phyloP scores from a whole-genome alignment of 2,113 vertebrate genomes.

The Zapornia atra region DNA sequence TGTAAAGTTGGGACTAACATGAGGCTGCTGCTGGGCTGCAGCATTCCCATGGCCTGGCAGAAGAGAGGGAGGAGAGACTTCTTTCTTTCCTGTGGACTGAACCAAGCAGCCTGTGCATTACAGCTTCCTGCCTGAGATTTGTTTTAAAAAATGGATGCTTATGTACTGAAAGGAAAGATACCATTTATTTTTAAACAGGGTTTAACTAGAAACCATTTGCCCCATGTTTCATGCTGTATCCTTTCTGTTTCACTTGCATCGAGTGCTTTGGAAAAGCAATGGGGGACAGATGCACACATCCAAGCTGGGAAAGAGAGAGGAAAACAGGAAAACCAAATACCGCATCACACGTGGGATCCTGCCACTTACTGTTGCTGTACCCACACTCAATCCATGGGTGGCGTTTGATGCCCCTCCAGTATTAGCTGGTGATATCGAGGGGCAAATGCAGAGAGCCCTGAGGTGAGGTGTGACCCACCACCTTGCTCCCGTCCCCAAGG shows the following conservation, averaged over 20 bases:
- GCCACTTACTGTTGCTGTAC: background rate
- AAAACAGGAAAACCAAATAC: background rate
- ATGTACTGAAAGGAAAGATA: background rate
- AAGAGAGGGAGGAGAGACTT: background rate
- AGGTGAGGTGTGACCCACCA: background rate
- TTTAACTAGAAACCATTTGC: background rate
- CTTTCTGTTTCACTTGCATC: background rate
- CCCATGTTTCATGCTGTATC: background rate
- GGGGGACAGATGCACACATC: background rate
- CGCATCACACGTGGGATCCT: rapidly evolving
- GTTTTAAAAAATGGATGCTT: background rate
- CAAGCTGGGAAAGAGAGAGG: background rate
- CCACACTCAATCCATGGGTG: background rate
- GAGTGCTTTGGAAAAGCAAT: background rate
- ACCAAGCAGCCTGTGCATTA: background rate
- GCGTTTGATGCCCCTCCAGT: background rate
- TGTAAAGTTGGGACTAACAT: background rate
- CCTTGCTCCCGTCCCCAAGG: background rate
- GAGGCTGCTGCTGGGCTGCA: background rate
- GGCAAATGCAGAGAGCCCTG: background rate
- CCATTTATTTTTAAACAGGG: constrained; percentile 17
- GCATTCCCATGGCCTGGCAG: background rate
- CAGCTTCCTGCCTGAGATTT: background rate
- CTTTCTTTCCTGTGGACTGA: background rate
- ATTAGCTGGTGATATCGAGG: background rate